phyloP scores from a whole-genome alignment of 1,140 invertebrate species.

The Bombus huntii region DNA sequence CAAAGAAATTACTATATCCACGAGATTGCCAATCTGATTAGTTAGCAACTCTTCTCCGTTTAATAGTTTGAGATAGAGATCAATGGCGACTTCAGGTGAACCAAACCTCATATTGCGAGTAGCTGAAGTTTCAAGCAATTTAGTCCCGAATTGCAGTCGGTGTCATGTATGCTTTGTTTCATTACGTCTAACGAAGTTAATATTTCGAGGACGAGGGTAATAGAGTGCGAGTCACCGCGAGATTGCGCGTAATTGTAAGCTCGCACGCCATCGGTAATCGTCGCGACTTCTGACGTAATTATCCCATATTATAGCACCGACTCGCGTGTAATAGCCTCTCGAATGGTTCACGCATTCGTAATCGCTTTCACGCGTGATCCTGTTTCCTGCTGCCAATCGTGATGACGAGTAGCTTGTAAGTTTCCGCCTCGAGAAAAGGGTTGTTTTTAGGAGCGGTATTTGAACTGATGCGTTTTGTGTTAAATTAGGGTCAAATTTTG shows the following conservation, averaged over 20 bases:
- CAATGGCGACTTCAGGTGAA: background rate
- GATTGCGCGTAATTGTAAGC: conserved; percentile 27
- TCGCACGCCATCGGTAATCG: conserved; percentile 10
- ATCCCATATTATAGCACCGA: background rate
- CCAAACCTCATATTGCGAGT: background rate
- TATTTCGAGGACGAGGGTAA: background rate
- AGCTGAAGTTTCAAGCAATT: no score
- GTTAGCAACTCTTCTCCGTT: background rate
- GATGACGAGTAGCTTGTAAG: background rate
- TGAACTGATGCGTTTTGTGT: background rate
- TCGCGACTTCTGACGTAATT: conserved; percentile 29
- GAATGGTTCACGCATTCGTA: background rate
- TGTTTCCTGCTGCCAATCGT: background rate
- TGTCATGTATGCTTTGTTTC: conserved; percentile 1
- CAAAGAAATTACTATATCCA: background rate
- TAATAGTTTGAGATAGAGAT: background rate
- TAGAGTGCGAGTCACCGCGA: no score
- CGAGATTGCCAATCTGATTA: background rate
- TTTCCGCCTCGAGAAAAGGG: background rate
- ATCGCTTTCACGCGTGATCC: conserved; percentile 18
- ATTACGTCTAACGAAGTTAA: conserved; percentile 25
- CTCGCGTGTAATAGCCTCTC: background rate
- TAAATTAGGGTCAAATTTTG: no score
- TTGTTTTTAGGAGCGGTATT: background rate
- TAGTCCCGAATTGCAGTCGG: background rate